Evolutionary conservation across 2,797 vertebrate genomes (phyloP), one percentile per base, ranked within the genome.

Genomic region (Lycodopsis pacificus): DNA sequence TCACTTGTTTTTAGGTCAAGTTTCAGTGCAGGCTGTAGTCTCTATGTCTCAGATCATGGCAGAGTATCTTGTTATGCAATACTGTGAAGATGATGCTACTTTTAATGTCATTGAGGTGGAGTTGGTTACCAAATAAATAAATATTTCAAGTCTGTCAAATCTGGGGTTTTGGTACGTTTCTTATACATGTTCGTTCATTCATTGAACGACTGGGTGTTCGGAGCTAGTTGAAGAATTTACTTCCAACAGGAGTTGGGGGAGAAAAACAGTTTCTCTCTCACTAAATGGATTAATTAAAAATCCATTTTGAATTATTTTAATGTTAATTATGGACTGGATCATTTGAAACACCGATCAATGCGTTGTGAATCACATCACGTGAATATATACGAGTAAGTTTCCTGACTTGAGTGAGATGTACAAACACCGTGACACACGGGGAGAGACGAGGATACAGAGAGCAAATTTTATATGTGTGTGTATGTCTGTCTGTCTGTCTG

Each of bases 11-110:
- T 46, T 30, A 8, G 3, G 7, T 59, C 34, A 51, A 44, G 32
- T 77, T 66, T 77, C 14, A 72, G 57, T 58, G 30, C 70, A 36
- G 15, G 71, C 19, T 67, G 36, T 67, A 27, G 20, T 59, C 32
- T 69, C 10, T 62, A n/a, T 69, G 42, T 69, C 19, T 58, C 25
- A 61, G 19, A 76, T 85, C 10, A 38, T 46, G 58, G 67, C 61
- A 54, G 17, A 77, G 32, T 64, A 68, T 84, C 27, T 79, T 84
- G 73, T 84, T 86, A 82, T 90, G 86, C 88, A 88, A 88, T 79
- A 58, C 58, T 86, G 79, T 84, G 42, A 73, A 67, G 34, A 71
- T 65, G 4, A 76, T 80, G 59, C 32, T 86, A 42, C 13, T 82
- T 79, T 89, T 71, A 84, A 87, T 90, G 86, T 87, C 44, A 58